A percentile compares a stretch with the other conserved stretches of the same genome.
phyloP scores from a whole-genome alignment of 2,113 vertebrate species.

The Paraplagusia blochii region DNA sequence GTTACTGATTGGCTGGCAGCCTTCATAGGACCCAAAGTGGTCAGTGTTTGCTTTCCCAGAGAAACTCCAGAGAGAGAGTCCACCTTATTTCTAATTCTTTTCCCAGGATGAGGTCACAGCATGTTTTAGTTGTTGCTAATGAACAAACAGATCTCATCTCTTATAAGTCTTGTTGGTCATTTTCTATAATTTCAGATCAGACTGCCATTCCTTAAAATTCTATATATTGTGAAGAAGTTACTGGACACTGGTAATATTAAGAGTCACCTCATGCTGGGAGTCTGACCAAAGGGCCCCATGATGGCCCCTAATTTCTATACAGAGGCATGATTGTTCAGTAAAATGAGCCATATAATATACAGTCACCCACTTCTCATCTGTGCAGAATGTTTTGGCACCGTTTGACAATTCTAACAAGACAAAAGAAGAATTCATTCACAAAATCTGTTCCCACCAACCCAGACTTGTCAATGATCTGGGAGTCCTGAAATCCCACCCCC shows the following conservation, averaged over 20 bases:
- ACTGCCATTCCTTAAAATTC: no score
- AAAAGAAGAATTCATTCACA: slow-evolving; percentile 35
- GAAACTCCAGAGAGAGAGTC: slow-evolving; percentile 44
- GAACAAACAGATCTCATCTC: no score
- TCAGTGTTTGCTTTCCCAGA: slow-evolving; percentile 61
- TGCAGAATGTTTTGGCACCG: background rate
- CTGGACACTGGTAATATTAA: background rate
- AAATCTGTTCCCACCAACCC: slow-evolving; percentile 15
- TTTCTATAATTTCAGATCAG: no score
- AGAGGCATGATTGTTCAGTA: background rate
- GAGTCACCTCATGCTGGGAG: background rate
- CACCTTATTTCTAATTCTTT: slow-evolving; percentile 3
- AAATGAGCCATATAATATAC: background rate
- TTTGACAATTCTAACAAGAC: slow-evolving; percentile 16
- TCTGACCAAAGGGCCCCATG: background rate
- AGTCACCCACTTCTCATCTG: background rate
- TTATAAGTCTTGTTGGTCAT: no score
- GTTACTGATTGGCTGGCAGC: slow-evolving; percentile 64
- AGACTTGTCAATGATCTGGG: slow-evolving; percentile 46
- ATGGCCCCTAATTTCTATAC: background rate
- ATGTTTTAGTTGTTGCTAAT: background rate
- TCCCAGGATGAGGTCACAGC: background rate
- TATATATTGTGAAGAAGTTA: background rate
- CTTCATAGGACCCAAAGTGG: slow-evolving; percentile 49
- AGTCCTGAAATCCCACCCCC: slow-evolving; percentile 46